Evolutionary conservation across 2,113 vertebrate genomes (phyloP).

Genomic region (Setophaga coronata): DNA sequence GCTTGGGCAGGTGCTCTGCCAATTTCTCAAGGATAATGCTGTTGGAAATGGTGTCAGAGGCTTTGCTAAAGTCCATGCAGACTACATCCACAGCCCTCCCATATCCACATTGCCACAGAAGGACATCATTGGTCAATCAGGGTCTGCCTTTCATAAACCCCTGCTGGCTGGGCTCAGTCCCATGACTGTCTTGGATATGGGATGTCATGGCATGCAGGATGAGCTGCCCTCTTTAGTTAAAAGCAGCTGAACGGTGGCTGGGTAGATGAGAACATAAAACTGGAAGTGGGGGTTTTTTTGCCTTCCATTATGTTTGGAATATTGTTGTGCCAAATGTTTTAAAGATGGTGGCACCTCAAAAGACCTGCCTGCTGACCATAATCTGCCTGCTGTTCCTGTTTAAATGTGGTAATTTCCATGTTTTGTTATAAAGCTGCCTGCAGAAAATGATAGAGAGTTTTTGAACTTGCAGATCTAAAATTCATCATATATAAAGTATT

Average conservation of each 20-base stretch:
- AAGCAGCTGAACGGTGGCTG: not conserved
- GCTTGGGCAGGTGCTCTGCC: not conserved
- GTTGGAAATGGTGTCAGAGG: not conserved
- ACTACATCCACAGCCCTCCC: not conserved
- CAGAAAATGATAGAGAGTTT: not conserved
- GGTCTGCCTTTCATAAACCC: not conserved
- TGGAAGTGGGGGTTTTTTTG: not conserved
- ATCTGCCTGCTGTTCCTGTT: not conserved
- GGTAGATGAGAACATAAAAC: not conserved
- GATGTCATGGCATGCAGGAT: not conserved
- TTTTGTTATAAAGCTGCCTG: not conserved
- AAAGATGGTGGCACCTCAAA: not conserved
- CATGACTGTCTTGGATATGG: not conserved
- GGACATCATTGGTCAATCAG: not conserved
- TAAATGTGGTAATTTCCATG: not conserved
- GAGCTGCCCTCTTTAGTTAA: not conserved
- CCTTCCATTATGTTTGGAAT: fast-evolving
- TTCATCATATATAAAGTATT: not conserved
- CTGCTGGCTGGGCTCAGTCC: not conserved
- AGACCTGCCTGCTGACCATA: not conserved
- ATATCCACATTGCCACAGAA: not conserved
- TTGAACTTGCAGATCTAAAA: not conserved
- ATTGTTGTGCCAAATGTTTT: not conserved
- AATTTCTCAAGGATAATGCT: not conserved
- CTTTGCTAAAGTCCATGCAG: not conserved